Conservation (phyloP, 92 coral and sea anemone species). For the Parazoanthus swiftii region DNA sequence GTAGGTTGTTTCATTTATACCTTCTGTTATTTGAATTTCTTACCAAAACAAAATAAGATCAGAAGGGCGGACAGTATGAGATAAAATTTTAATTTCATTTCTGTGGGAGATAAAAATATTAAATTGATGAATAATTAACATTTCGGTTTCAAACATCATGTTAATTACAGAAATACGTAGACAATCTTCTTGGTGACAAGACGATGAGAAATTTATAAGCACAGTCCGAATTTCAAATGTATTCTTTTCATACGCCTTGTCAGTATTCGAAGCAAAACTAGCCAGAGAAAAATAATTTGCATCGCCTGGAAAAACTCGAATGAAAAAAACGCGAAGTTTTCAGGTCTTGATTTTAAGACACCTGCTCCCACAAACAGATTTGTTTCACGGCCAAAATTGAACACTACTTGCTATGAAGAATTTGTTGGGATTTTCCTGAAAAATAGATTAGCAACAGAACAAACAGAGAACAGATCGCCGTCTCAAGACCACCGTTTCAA, state of each 20-base stretch:
- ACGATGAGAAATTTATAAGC: neutral
- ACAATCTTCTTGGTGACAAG: neutral
- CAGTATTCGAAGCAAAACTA: neutral
- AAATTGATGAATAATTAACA: neutral
- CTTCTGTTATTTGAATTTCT: neutral
- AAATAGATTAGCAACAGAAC: no score
- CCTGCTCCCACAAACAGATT: neutral
- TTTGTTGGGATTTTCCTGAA: no score
- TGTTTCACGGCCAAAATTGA: neutral
- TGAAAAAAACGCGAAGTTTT: no score
- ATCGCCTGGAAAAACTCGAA: neutral
- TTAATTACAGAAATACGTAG: neutral
- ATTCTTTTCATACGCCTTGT: no score
- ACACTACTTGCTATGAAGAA: neutral
- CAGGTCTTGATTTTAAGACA: neutral
- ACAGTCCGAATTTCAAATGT: neutral
- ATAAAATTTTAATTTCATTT: conserved; percentile 7
- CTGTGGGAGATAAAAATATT: neutral
- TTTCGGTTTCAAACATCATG: neutral
- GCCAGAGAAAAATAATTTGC: neutral
- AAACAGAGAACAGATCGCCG: no score
- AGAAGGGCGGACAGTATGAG: neutral
- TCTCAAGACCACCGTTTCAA: no score
- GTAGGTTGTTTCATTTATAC: neutral
- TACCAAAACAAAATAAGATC: neutral